phyloP scores from a whole-genome alignment of 2,888 invertebrate species.

The Sturmia bella region DNA sequence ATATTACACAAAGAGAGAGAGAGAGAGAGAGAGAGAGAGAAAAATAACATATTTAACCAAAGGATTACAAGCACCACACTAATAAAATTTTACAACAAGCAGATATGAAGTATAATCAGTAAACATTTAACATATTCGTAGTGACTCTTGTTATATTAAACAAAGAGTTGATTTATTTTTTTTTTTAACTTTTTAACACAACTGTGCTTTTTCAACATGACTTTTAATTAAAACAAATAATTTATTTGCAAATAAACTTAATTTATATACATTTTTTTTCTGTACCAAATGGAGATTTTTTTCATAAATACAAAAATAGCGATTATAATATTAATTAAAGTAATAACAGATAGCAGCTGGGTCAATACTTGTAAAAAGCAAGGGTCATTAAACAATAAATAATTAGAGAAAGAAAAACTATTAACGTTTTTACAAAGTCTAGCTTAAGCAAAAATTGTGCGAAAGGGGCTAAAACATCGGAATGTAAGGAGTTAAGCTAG shows the following conservation, averaged over 20 bases:
- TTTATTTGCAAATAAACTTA: neutral
- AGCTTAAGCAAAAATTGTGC: neutral
- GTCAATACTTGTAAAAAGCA: constrained; percentile 45
- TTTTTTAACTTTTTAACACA: constrained; percentile 4
- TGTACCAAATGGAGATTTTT: neutral
- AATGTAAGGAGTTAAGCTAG: too few relatives aligned
- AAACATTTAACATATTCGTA: constrained; percentile 1
- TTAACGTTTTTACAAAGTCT: neutral
- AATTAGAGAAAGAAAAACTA: neutral
- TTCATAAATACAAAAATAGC: constrained; percentile 26
- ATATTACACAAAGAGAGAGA: neutral
- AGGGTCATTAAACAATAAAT: constrained; percentile 22
- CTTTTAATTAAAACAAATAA: constrained; percentile 9
- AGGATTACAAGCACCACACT: constrained; percentile 21
- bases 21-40: neutral
- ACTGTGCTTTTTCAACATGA: constrained; percentile 8
- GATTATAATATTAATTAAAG: constrained; percentile 41
- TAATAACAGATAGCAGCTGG: constrained; percentile 26
- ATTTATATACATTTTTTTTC: neutral
- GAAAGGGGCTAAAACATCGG: neutral
- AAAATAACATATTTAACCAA: constrained; percentile 22
- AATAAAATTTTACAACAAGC: neutral
- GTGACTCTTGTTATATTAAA: too few relatives aligned
- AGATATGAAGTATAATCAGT: constrained; percentile 18
- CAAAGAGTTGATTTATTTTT: constrained; percentile 1